These are phyloP conservation scores for Megathymus violae DNA, from an alignment of 1,140 invertebrate species.

Conservation along the genomic window DNA sequence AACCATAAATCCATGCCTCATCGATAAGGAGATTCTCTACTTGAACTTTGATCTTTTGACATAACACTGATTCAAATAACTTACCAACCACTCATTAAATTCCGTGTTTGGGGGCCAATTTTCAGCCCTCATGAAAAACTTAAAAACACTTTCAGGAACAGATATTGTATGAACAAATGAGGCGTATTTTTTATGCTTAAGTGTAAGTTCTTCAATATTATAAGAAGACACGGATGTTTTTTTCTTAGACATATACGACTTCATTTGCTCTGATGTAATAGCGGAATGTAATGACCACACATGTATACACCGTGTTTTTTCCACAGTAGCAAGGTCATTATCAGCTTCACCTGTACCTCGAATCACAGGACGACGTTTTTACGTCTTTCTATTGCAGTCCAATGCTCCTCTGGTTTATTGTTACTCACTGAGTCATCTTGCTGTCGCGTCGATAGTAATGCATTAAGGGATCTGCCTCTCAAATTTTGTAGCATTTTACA, in stretches of 20 bases:
- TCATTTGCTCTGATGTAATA: neutral
- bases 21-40: too few species aligned
- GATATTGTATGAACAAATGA: neutral
- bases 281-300: conserved; percentile 3
- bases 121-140: neutral
- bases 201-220: neutral
- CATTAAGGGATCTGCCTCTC: too few species aligned
- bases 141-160: neutral
- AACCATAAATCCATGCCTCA: too few species aligned
- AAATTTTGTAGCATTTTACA: too few species aligned
- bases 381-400: neutral
- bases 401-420: neutral
- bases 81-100: conserved; percentile 10
- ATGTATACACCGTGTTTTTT: conserved; percentile 8
- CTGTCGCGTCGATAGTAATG: too few species aligned
- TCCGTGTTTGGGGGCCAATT: conserved; percentile 1
- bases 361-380: neutral
- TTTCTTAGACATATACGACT: conserved; percentile 1
- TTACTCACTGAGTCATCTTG: too few species aligned
- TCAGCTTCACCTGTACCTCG: neutral
- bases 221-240: neutral
- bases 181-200: neutral
- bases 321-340: neutral
- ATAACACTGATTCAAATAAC: too few species aligned
- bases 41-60: too few species aligned